Evolutionary conservation across 2,113 vertebrate species (phyloP), one percentile per base, ranked within the genome.

Genomic region (Patagioenas fasciata): DNA sequence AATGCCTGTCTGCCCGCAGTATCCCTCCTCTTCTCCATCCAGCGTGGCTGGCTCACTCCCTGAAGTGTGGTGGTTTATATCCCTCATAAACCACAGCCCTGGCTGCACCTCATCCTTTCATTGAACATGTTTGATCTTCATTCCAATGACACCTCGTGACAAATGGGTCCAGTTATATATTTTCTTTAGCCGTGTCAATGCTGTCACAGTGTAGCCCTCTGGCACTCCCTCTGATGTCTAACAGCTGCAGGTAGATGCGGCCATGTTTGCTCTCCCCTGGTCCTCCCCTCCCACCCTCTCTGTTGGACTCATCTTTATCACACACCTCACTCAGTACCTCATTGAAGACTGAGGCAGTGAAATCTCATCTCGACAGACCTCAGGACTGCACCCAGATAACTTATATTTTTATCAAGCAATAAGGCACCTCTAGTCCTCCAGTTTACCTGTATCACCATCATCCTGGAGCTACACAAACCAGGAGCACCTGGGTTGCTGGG

Each of bases 1-100:
- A 25, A 31, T 42, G 31, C 47, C 60, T 29, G 11, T 56, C 47
- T 79, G 44, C 15, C 58, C 3, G 0, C 32, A 92, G 78, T 62
- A 47, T 11, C 47, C 36, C 62, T 70, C 17, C 66, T 72, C 54
- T 62, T 36, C n/a, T 50, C 50, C 58, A 8, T 56, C 34, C 1
- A 0, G 1, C 0, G 0, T 15, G 62, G 15, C 62, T 77, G 58
- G 26, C 50, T 72, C 0, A 0, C 10, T 69, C 21, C 28, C 65
- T 58, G 78, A 21, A 32, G 31, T 2, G 4, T 26, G 34, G 60
- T 2, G 5, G 56, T 48, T 94, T 44, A 6, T 26, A 15, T 8
- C 25, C 11, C 57, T 40, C 36, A 34, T 16, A 58, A 73, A 57
- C 28, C 18, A 32, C 40, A 28, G 42, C 2, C 9, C 60, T 86